Evolutionary conservation across 2,113 vertebrate species (phyloP), one percentile per base, ranked within the genome.

Genomic region (Penelope pileata): DNA sequence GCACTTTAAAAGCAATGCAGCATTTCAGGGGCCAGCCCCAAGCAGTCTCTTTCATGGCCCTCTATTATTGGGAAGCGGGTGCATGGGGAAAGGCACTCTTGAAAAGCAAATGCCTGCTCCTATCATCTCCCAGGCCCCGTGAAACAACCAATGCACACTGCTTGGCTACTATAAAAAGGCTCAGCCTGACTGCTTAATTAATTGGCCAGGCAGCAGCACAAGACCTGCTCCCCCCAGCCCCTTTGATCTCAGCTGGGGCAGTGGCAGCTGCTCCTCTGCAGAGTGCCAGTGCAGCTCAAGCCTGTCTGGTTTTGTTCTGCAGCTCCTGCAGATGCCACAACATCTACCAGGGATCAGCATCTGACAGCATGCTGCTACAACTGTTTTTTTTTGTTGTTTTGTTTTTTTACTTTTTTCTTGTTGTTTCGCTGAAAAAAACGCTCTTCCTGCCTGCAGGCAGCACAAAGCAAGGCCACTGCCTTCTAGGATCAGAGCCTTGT

Each of bases 261-360:
- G 40, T 30, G 4, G 7, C 26, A 47, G 58, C 11, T 0, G 1
- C 45, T 51, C 45, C 76, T 29, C 84, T 59, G 42, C 1, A 1
- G 72, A 72, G 10, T 3, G 1, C 36, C 62, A 30, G 30, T 0
- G 14, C 29, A 4, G 36, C 22, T 58, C 63, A 10, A 63, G 38
- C 75, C 59, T 15, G 36, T 12, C 79, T 47, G 62, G 75, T 15
- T 88, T 42, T 75, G 76, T 24, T 60, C 38, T 24, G 23, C 7
- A 54, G 73, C 83, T 77, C 63, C 82, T 53, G 47, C 64, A 23
- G 82, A 76, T 43, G 32, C 90, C 21, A 1, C 3, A 42, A 70
- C 78, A 60, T 9, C 62, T 47, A 15, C 51, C 40, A 67, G 66
- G 69, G 23, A 59, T 9, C 73, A 17, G 4, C 34, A 15, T 7